Evolutionary conservation across 2,888 invertebrate genomes (phyloP).

Genomic region (Nemapogon koenigi): DNA sequence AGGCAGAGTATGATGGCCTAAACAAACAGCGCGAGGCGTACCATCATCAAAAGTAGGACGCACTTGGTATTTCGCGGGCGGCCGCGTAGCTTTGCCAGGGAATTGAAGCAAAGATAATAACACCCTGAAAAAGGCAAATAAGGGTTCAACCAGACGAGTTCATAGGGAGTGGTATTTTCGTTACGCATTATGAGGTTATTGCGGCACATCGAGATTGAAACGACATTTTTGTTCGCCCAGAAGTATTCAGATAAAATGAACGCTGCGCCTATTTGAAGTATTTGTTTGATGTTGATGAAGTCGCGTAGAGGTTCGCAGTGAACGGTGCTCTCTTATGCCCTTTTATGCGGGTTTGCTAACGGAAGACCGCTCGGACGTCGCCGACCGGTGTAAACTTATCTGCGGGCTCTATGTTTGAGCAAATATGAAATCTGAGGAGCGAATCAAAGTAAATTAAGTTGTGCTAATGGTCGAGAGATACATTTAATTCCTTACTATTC

Average conservation of each 20-base stretch:
- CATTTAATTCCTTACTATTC: conserved; percentile 21
- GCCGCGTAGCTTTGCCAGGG: conserved; percentile 49
- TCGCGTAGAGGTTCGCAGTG: conserved; percentile 22
- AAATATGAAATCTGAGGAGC: conserved; percentile 38
- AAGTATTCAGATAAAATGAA: conserved; percentile 6
- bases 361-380: conserved; percentile 25
- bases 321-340: conserved; percentile 29
- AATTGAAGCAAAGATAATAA: conserved; percentile 56
- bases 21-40: conserved; percentile 56
- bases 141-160: conserved; percentile 49
- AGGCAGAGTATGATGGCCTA: conserved; percentile 40
- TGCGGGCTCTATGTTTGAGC: conserved; percentile 43
- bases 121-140: conserved; percentile 57
- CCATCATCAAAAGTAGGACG: conserved; percentile 53
- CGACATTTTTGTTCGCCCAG: conserved; percentile 4
- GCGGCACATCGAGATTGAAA: conserved; percentile 30
- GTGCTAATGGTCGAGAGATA: conserved; percentile 23
- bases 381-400: conserved; percentile 35
- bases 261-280: conserved; percentile 6
- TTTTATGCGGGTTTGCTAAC: conserved; percentile 54
- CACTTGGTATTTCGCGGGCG: conserved; percentile 62
- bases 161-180: conserved; percentile 51
- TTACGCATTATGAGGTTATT: conserved; percentile 46
- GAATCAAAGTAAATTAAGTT: conserved; percentile 33
- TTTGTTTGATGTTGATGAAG: conserved; percentile 8